phyloP scores from a whole-genome alignment of 2,888 invertebrate genomes.

The Myopa testacea region DNA sequence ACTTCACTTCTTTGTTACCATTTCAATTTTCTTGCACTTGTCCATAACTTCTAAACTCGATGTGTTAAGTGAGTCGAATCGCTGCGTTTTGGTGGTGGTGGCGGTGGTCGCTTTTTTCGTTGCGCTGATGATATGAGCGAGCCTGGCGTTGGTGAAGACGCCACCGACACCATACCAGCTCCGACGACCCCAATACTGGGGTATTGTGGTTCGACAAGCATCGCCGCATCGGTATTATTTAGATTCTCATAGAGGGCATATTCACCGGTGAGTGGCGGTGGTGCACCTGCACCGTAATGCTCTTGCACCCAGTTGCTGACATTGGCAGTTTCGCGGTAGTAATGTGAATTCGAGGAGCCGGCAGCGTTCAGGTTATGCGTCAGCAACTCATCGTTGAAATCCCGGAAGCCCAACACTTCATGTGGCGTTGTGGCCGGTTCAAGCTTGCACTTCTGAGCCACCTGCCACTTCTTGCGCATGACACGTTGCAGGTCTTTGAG shows the following conservation, averaged over 20 bases:
- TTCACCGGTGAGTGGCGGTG: slow-evolving; percentile 55
- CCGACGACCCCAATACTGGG: slow-evolving; percentile 27
- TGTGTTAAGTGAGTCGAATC: slow-evolving; percentile 85
- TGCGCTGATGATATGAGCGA: slow-evolving; percentile 52
- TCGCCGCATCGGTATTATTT: slow-evolving; percentile 65
- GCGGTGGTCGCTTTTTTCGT: slow-evolving; percentile 82
- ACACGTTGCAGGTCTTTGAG: slow-evolving; percentile 90
- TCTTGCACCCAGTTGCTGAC: slow-evolving; percentile 92
- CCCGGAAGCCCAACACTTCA: slow-evolving; percentile 90
- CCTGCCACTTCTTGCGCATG: slow-evolving; percentile 94
- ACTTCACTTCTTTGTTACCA: background rate
- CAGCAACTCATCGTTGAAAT: slow-evolving; percentile 74
- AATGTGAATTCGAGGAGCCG: slow-evolving; percentile 58
- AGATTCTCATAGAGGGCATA: slow-evolving; percentile 79
- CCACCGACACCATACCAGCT: background rate
- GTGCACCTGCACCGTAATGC: slow-evolving; percentile 76
- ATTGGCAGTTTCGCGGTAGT: slow-evolving; percentile 73
- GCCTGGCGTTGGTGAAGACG: slow-evolving; percentile 44
- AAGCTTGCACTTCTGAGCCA: slow-evolving; percentile 90
- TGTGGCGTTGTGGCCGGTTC: slow-evolving; percentile 91
- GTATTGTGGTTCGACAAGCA: slow-evolving; percentile 49
- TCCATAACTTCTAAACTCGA: slow-evolving; percentile 58
- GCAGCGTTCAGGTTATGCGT: slow-evolving; percentile 62
- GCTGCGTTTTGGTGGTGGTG: slow-evolving; percentile 90
- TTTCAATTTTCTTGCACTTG: slow-evolving; percentile 17